phyloP scores from a whole-genome alignment of 2,113 vertebrate species.

The Neolamprologus variostigma region DNA sequence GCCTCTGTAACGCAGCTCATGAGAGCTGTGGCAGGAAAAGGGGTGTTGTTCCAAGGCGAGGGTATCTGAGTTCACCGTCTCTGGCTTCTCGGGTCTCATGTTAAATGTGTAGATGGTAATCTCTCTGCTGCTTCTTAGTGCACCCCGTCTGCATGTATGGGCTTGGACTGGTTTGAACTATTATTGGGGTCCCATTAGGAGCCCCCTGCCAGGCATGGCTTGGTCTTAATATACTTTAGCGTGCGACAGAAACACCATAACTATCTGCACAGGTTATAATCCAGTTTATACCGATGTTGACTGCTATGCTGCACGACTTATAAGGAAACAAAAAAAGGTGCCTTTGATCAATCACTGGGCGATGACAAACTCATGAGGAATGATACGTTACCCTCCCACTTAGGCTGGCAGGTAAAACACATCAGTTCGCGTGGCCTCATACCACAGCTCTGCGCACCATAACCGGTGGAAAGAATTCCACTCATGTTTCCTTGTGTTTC shows the following conservation, averaged over 20 bases:
- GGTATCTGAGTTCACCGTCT: conserved; percentile 63
- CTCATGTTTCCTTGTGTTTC: conserved; percentile 52
- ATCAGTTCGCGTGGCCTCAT: conserved; percentile 16
- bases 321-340: not conserved
- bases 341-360: not conserved
- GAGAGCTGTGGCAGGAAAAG: conserved; percentile 43
- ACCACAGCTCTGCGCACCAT: conserved; percentile 1
- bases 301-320: not conserved
- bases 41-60: conserved; percentile 45
- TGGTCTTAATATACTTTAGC: not conserved
- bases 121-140: conserved; percentile 25
- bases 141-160: not conserved
- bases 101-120: conserved; percentile 41
- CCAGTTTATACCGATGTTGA: not conserved
- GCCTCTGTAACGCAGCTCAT: conserved; percentile 36
- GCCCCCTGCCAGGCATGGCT: not conserved
- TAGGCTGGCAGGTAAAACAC: conserved; percentile 18
- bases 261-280: not conserved
- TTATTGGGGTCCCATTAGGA: not conserved
- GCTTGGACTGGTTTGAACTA: conserved; percentile 23
- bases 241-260: not conserved
- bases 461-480: conserved; percentile 59
- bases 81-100: not conserved
- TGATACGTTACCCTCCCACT: not conserved
- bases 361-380: not conserved